These are phyloP conservation scores for Dryococelus australis DNA, from an alignment of 2,888 invertebrate species.

Conservation along the genomic window DNA sequence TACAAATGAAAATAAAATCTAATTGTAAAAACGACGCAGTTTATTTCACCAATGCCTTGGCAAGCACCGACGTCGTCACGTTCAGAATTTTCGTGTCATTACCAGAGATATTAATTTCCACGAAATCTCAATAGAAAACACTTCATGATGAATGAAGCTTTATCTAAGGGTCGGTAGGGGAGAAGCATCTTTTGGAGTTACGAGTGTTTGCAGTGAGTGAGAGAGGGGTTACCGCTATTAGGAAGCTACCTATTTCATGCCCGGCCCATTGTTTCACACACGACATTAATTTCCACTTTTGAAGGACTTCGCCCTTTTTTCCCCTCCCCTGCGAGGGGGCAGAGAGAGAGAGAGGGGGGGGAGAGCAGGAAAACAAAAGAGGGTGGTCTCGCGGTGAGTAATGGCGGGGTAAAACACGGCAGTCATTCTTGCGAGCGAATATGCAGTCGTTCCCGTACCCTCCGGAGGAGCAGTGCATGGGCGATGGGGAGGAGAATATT, in stretches of 20 bases:
- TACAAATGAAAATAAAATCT: background rate
- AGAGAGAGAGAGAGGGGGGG: background rate
- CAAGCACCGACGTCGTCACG: background rate
- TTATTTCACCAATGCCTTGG: background rate
- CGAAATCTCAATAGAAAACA: background rate
- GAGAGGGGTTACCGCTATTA: background rate
- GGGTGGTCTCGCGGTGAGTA: background rate
- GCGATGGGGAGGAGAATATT: too few relatives aligned
- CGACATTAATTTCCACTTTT: constrained; percentile 8
- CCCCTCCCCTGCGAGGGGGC: background rate
- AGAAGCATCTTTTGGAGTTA: background rate
- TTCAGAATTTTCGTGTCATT: background rate
- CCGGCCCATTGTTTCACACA: background rate
- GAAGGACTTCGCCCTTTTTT: background rate
- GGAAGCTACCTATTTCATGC: constrained; percentile 1
- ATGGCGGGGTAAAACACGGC: constrained; percentile 2
- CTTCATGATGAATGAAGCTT: background rate
- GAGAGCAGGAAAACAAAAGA: background rate
- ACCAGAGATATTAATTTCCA: background rate
- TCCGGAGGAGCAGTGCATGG: too few relatives aligned
- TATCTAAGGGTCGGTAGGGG: background rate
- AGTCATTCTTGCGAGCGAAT: constrained; percentile 4
- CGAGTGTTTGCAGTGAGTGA: background rate
- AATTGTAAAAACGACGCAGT: background rate
- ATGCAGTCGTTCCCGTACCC: background rate